Percentiles rank a stretch among this genome's conserved stretches.
Conservation (phyloP, 2,888 invertebrate genomes). For the Podabrus alpinus region DNA sequence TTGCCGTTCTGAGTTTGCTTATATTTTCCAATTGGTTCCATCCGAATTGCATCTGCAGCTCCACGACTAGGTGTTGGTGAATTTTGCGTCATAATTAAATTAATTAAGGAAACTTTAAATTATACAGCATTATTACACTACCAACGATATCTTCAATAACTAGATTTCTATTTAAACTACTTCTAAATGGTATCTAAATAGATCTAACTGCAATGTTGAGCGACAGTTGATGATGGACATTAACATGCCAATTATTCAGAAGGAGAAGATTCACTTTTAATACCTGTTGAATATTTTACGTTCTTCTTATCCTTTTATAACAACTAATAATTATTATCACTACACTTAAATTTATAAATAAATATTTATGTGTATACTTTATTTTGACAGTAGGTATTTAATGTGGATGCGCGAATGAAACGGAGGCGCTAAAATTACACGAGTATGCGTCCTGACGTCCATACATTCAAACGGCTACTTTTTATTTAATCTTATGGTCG, state of each 20-base stretch:
- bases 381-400: not conserved
- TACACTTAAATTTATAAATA: slow-evolving; percentile 19
- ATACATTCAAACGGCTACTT: slow-evolving; percentile 10
- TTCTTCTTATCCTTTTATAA: slow-evolving; percentile 21
- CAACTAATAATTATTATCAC: slow-evolving; percentile 22
- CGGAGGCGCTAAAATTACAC: slow-evolving; percentile 8
- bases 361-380: not conserved
- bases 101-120: slow-evolving; percentile 36
- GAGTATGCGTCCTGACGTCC: slow-evolving; percentile 28
- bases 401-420: slow-evolving; percentile 17
- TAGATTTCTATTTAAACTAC: slow-evolving; percentile 22
- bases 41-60: slow-evolving; percentile 60
- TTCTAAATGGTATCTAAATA: slow-evolving; percentile 33
- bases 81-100: slow-evolving; percentile 46
- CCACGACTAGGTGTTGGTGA: slow-evolving; percentile 39
- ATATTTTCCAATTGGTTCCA: slow-evolving; percentile 68
- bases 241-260: slow-evolving; percentile 37
- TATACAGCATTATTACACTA: slow-evolving; percentile 34
- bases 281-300: slow-evolving; percentile 41
- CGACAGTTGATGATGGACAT: slow-evolving; percentile 31
- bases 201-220: slow-evolving; percentile 29
- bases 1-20: slow-evolving; percentile 68
- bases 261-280: slow-evolving; percentile 26
- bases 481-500: slow-evolving; percentile 16
- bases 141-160: slow-evolving; percentile 30